phyloP scores from a whole-genome alignment of 2,888 invertebrate species.

The Xanthostigma xanthostigma region DNA sequence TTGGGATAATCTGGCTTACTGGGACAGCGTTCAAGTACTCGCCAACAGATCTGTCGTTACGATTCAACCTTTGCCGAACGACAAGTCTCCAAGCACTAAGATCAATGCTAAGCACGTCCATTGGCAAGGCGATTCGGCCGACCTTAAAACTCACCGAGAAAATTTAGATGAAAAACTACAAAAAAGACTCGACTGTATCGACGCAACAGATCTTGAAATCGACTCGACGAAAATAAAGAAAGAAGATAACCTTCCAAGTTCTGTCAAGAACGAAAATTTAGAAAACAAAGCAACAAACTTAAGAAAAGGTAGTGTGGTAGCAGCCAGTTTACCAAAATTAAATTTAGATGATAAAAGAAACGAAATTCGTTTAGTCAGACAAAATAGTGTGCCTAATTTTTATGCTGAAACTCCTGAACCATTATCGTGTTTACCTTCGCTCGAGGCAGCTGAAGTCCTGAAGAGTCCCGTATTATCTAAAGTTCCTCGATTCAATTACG shows the following conservation, averaged over 20 bases:
- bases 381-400: conserved; percentile 28
- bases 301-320: not conserved
- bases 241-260: not conserved
- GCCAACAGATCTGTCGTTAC: conserved; percentile 27
- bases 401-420: conserved; percentile 26
- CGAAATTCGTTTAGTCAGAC: conserved; percentile 27
- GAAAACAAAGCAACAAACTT: not conserved
- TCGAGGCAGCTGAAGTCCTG: conserved; percentile 13
- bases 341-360: not conserved
- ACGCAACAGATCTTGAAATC: not conserved
- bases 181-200: no score
- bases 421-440: not conserved
- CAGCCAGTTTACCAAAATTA: not conserved
- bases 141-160: no score
- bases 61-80: conserved; percentile 23
- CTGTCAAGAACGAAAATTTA: not conserved
- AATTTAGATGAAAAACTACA: no score
- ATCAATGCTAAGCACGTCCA: no score
- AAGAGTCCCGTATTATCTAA: conserved; percentile 22
- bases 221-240: not conserved
- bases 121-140: no score
- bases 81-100: not conserved
- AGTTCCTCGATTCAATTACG: conserved; percentile 18
- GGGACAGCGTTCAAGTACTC: conserved; percentile 28
- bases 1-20: conserved; percentile 28